Base-by-base conservation (phyloP, 2,888 invertebrate genomes). In the Xylota sylvarum region DNA sequence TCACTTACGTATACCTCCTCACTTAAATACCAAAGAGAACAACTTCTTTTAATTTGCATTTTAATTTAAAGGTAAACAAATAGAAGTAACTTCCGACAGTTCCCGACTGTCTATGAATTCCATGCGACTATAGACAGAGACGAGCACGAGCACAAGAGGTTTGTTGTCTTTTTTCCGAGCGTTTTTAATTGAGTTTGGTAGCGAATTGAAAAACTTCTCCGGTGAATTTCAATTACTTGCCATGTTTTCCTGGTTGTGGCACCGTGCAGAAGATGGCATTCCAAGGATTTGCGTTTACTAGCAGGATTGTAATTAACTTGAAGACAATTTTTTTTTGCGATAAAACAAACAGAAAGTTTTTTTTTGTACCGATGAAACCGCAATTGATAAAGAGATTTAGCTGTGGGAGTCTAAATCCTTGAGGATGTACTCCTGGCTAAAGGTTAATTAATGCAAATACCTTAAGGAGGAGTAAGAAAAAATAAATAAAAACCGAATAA, bases 181-280 rank as follows among this genome's bases (percentile, higher is more conserved):
- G 55, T 82, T 82, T 82, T 86, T 86, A 86, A 86, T 86, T 86
- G 86, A 86, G 82, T 86, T 86, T 82, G 81, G 64, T 43, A 65
- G 82, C 86, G 86, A 86, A 86, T 86, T 86, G 86, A 86, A 86
- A 86, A 86, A 86, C 86, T 86, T 86, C 86, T 82, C 82, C 86
- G 86, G 86, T 86, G 86, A 86, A 86, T 86, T 86, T 86, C 86
- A 86, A 86, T 82, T 86, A 62, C 77, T 73, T 73, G 48, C 40
- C 69, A 64, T 52, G 65, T 81, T 35, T 60, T 56, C 50, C 55
- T 73, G 73, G 62, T 23, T 76, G 55, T 62, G 64, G 60, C 37
- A 76, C 35, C 81, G 81, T 81, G 77, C 86, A 35, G 67, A 86
- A 73, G 86, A 78, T 67, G 77, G 62, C 67, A 73, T 73, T 72